Percentiles rank a stretch among this genome's conserved stretches.
These are phyloP conservation scores for Coecobrya sp. DNA, from an alignment of 2,888 invertebrate species.

Conservation along the genomic window DNA sequence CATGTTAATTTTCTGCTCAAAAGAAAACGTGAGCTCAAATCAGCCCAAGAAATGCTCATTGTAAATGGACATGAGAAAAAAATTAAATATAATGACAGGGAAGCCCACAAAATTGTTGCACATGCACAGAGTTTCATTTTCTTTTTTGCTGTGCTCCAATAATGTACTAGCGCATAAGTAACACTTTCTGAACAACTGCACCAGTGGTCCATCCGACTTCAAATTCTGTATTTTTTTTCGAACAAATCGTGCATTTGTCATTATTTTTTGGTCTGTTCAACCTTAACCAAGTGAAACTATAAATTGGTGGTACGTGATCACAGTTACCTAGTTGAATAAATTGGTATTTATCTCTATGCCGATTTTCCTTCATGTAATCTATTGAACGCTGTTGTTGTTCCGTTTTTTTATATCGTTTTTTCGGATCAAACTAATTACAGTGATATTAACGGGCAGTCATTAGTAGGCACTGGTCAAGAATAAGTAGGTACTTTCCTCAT, in stretches of 20 bases:
- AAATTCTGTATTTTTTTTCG: background rate
- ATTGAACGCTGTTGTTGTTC: too few relatives aligned
- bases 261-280: background rate
- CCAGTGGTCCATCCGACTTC: background rate
- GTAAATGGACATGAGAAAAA: conserved; percentile 37
- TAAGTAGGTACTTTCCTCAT: background rate
- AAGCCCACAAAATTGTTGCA: conserved; percentile 11
- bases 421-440: background rate
- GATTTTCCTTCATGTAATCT: too few relatives aligned
- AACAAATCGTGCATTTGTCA: conserved; percentile 2
- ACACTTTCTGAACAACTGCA: background rate
- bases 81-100: background rate
- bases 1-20: background rate
- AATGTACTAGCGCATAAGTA: background rate
- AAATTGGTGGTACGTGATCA: conserved; percentile 22
- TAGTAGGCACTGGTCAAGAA: background rate
- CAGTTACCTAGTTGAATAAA: background rate
- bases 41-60: background rate
- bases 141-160: background rate
- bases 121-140: conserved; percentile 3
- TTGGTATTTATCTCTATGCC: too few relatives aligned
- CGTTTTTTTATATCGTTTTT: too few relatives aligned
- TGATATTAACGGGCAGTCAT: background rate
- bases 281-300: conserved; percentile 14
- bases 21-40: conserved; percentile 15